A percentile compares a stretch with the other conserved stretches of the same genome.
Evolutionary conservation across 2,797 vertebrate species (phyloP).

Genomic region (Nasua narica): DNA sequence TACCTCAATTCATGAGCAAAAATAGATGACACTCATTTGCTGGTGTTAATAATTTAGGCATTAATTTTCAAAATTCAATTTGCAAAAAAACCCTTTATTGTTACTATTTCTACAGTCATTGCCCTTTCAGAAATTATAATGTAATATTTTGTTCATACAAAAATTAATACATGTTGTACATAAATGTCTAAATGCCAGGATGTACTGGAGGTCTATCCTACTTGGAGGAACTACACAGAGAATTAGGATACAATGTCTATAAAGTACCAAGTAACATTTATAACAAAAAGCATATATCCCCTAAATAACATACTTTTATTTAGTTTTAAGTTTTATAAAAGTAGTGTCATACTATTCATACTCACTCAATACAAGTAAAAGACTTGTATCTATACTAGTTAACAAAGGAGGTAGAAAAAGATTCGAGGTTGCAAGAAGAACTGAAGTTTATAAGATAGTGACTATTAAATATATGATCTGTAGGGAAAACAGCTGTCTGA

Average conservation of each 20-base stretch:
- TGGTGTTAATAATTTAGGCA: conserved; percentile 35
- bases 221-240: not conserved
- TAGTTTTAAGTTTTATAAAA: conserved; percentile 37
- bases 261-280: not conserved
- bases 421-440: not conserved
- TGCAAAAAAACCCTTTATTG: not conserved
- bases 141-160: not conserved
- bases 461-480: not conserved
- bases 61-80: conserved; percentile 25
- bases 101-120: not conserved
- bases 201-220: not conserved
- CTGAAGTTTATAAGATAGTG: not conserved
- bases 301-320: not conserved
- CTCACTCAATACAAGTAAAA: conserved; percentile 35
- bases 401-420: not conserved
- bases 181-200: conserved; percentile 10
- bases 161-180: not conserved
- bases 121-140: conserved; percentile 23
- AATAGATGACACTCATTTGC: not conserved
- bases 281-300: not conserved
- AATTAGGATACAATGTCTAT: not conserved
- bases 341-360: not conserved
- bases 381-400: not conserved
- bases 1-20: conserved; percentile 10
- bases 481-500: not conserved